These are phyloP conservation scores for Paedocypris micromegethes DNA, from an alignment of 2,797 vertebrate genomes.

Conservation along the genomic window DNA sequence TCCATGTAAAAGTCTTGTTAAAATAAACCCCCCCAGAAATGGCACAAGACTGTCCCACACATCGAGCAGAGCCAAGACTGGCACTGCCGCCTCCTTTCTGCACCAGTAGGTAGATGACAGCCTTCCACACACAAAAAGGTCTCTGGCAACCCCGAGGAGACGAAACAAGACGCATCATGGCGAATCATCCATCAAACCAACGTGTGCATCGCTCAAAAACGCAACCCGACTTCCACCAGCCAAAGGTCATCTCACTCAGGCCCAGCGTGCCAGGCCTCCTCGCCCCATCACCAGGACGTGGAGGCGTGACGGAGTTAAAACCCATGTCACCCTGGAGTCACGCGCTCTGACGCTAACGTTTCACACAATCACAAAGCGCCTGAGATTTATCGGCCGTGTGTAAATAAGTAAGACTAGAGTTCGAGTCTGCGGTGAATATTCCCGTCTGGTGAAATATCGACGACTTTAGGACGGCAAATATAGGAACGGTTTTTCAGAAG, in stretches of 20 bases:
- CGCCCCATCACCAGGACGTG: no score
- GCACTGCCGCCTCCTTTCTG: background rate
- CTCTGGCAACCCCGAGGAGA: slow-evolving; percentile 19
- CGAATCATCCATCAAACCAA: slow-evolving; percentile 30
- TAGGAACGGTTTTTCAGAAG: no score
- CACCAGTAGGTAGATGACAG: background rate
- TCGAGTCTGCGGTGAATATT: no score
- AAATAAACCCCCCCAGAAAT: background rate
- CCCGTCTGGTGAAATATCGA: no score
- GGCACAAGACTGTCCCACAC: background rate
- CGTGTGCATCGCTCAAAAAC: slow-evolving; percentile 11
- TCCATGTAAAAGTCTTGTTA: no score
- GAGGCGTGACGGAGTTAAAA: slow-evolving; percentile 29
- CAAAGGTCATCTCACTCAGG: slow-evolving; percentile 34
- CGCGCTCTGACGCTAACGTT: no score
- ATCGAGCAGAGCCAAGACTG: background rate
- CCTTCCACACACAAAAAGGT: slow-evolving; percentile 21
- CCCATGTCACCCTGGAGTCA: slow-evolving; percentile 23
- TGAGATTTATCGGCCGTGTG: slow-evolving; percentile 20
- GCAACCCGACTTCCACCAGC: slow-evolving; percentile 11
- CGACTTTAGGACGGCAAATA: no score
- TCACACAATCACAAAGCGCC: slow-evolving; percentile 18
- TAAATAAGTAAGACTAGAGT: background rate
- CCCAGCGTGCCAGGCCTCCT: background rate
- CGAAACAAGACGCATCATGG: background rate